Percentiles rank a stretch among this genome's conserved stretches.
phyloP scores from a whole-genome alignment of 2,113 vertebrate genomes.

The Eclectus roratus region DNA sequence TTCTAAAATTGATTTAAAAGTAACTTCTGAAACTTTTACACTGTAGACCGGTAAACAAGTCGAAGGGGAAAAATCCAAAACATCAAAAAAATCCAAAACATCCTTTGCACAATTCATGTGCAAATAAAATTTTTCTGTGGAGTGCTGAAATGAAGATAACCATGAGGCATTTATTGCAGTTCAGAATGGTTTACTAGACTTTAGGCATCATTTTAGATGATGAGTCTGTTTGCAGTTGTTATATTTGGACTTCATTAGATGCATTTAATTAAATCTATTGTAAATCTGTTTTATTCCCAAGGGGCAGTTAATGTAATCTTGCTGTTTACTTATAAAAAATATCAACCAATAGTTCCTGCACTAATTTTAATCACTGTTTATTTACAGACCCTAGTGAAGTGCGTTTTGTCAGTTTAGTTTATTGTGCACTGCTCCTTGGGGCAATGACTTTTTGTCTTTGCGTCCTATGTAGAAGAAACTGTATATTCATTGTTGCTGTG shows the following conservation, averaged over 20 bases:
- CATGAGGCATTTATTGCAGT: background rate
- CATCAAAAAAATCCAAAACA: background rate
- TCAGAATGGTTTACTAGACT: background rate
- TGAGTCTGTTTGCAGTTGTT: background rate
- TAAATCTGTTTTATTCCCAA: constrained; percentile 49
- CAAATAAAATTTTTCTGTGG: background rate
- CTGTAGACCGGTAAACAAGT: background rate
- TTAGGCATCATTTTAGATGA: background rate
- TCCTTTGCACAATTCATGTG: background rate
- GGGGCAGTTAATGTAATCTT: constrained; percentile 57
- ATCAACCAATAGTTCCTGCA: constrained; percentile 13
- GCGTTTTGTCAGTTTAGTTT: background rate
- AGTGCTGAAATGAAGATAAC: background rate
- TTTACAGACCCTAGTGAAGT: constrained; percentile 36
- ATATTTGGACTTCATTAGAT: constrained; percentile 56
- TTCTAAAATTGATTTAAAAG: background rate
- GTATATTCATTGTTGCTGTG: background rate
- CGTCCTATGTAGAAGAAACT: background rate
- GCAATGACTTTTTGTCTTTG: background rate
- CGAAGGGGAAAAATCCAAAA: background rate
- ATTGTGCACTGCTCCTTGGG: background rate
- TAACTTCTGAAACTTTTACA: background rate
- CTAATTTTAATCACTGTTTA: constrained; percentile 49
- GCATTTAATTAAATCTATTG: constrained; percentile 59
- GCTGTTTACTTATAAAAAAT: constrained; percentile 43